These are phyloP conservation scores for Onychorhynchus coronatus DNA, from an alignment of 2,113 vertebrate species.

Conservation along the genomic window DNA sequence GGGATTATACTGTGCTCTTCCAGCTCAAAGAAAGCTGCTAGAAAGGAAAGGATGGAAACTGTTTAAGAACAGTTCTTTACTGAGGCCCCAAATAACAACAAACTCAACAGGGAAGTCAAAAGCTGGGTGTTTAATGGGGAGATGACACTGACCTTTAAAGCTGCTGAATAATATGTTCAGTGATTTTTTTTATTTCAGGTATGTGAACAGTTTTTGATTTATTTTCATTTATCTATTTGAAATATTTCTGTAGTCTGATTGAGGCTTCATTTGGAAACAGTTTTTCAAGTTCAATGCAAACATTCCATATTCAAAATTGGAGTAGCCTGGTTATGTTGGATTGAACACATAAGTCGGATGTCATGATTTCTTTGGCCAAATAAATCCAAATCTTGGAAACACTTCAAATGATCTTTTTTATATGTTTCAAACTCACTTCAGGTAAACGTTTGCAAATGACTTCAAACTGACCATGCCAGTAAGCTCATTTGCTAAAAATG, in stretches of 20 bases:
- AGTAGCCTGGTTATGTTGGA: background rate
- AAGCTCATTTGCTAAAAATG: conserved; percentile 8
- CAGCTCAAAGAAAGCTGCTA: background rate
- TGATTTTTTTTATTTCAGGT: background rate
- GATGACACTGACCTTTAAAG: background rate
- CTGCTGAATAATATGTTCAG: background rate
- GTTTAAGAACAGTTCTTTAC: background rate
- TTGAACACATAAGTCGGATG: background rate
- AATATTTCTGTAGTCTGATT: background rate
- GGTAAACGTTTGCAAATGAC: background rate
- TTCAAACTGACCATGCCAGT: background rate
- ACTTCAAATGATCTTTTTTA: background rate
- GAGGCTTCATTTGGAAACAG: background rate
- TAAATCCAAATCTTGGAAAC: background rate
- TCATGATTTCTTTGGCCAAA: conserved; percentile 2
- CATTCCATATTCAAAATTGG: background rate
- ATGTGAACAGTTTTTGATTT: background rate
- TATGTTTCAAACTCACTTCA: background rate
- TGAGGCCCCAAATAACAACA: background rate
- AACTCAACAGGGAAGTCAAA: background rate
- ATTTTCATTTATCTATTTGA: background rate
- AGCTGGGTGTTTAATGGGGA: background rate
- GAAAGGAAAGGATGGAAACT: background rate
- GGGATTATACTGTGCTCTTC: background rate
- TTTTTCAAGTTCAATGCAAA: background rate